phyloP scores from a whole-genome alignment of 2,888 invertebrate species.

The Caenorhabditis angaria region DNA sequence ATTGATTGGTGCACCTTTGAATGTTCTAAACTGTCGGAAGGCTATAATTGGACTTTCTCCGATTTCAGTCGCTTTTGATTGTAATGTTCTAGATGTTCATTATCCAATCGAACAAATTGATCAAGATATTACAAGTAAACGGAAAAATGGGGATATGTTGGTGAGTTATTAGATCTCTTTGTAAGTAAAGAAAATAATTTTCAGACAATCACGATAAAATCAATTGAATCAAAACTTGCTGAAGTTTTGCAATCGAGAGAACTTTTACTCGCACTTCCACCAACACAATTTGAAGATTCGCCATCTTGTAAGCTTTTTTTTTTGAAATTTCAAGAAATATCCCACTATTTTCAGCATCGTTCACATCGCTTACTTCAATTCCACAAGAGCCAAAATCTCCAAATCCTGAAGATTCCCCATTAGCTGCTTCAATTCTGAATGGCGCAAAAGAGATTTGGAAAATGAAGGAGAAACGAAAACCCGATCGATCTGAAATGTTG shows the following conservation, averaged over 20 bases:
- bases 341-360: not conserved
- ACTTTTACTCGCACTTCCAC: slow-evolving; percentile 32
- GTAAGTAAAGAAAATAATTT: too few relatives aligned
- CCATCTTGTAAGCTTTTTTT: not conserved
- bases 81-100: slow-evolving; percentile 29
- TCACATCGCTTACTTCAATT: slow-evolving; percentile 21
- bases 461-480: slow-evolving; percentile 28
- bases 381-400: slow-evolving; percentile 57
- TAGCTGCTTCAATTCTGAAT: slow-evolving; percentile 65
- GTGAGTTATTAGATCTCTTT: slow-evolving; percentile 11
- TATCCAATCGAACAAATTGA: slow-evolving; percentile 33
- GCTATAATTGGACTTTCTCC: slow-evolving; percentile 35
- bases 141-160: slow-evolving; percentile 30
- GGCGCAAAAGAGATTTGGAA: slow-evolving; percentile 61
- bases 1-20: slow-evolving; percentile 50
- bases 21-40: slow-evolving; percentile 52
- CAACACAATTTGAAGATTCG: slow-evolving; percentile 11
- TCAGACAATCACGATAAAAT: slow-evolving; percentile 39
- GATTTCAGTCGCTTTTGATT: slow-evolving; percentile 30
- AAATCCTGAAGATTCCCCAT: slow-evolving; percentile 66
- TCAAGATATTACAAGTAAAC: slow-evolving; percentile 28
- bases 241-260: slow-evolving; percentile 37
- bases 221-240: slow-evolving; percentile 26
- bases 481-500: slow-evolving; percentile 61
- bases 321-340: not conserved